These are phyloP conservation scores for Globicephala melas DNA, from an alignment of 2,113 vertebrate species.

Conservation along the genomic window DNA sequence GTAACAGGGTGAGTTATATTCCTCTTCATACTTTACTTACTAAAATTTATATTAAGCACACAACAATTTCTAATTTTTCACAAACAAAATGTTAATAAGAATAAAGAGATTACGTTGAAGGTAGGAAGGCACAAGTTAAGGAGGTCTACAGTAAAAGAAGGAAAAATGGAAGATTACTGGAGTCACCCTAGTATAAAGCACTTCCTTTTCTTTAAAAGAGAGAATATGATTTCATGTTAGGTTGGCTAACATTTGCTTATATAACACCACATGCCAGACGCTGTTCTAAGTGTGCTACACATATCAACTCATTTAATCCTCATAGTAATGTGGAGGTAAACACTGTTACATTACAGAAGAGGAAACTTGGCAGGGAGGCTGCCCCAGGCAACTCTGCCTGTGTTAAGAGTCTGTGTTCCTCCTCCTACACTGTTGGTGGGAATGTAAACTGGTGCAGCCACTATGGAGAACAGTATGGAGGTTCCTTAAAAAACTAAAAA, in stretches of 20 bases:
- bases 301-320: neutral
- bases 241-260: neutral
- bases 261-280: neutral
- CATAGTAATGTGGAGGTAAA: neutral
- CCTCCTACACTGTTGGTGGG: too few relatives aligned
- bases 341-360: neutral
- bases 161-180: neutral
- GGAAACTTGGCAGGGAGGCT: neutral
- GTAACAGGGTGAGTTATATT: neutral
- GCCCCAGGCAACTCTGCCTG: neutral
- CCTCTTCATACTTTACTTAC: neutral
- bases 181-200: neutral
- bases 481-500: too few relatives aligned
- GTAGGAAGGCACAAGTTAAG: neutral
- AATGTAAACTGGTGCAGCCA: too few relatives aligned
- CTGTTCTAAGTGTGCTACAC: neutral
- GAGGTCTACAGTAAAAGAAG: neutral
- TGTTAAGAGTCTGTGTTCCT: neutral
- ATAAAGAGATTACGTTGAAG: neutral
- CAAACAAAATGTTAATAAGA: conserved; percentile 1
- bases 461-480: too few relatives aligned
- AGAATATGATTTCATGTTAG: neutral
- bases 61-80: neutral
- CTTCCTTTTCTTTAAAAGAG: neutral
- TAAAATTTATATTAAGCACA: neutral